These are phyloP conservation scores for Morone chrysops DNA, from an alignment of 2,113 vertebrate genomes.

Conservation along the genomic window DNA sequence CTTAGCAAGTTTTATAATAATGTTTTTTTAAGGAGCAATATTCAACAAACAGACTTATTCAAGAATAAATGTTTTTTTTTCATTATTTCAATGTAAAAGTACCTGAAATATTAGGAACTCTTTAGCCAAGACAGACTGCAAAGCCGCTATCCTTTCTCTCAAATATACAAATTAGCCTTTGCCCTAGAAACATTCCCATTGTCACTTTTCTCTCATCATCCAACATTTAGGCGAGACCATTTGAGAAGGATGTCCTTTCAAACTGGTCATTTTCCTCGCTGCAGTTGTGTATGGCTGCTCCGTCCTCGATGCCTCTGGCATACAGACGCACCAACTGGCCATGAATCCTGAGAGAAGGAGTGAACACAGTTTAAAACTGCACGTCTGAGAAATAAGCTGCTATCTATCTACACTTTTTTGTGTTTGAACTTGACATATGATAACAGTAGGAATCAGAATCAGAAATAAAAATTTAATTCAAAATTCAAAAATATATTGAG, in stretches of 20 bases:
- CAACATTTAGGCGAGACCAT: background rate
- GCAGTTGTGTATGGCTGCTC: conserved; percentile 11
- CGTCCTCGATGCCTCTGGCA: conserved; percentile 87
- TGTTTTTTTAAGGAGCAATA: background rate
- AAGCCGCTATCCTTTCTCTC: background rate
- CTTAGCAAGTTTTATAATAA: background rate
- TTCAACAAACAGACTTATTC: conserved; percentile 9
- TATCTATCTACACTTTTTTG: background rate
- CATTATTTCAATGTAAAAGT: conserved; percentile 16
- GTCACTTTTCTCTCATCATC: background rate
- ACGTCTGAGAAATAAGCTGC: background rate
- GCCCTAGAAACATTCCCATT: background rate
- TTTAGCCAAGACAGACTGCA: conserved; percentile 35
- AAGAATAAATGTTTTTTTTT: conserved; percentile 53
- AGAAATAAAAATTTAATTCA: no score
- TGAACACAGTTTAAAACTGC: background rate
- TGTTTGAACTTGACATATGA: background rate
- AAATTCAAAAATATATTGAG: no score
- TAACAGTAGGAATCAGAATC: no score
- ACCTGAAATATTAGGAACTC: conserved; percentile 52
- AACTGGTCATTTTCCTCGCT: conserved; percentile 17
- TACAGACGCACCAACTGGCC: conserved; percentile 87
- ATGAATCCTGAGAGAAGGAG: conserved; percentile 79
- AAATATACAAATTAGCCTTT: background rate
- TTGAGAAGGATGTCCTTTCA: conserved; percentile 47